These are phyloP conservation scores for Nipponia nippon DNA, from an alignment of 2,113 vertebrate genomes.

Conservation along the genomic window DNA sequence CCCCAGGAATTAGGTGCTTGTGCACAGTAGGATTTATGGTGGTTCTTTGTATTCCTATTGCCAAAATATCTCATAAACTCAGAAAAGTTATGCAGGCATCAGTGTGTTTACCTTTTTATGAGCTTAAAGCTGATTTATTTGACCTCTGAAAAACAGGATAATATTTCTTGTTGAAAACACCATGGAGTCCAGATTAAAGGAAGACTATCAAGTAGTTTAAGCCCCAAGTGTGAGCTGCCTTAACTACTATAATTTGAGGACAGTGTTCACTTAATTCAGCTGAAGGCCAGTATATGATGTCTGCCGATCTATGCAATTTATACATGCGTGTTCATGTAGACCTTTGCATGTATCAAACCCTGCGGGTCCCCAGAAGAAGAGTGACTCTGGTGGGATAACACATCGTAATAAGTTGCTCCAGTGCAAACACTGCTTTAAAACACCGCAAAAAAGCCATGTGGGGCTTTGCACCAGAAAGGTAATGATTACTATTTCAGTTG, in stretches of 20 bases:
- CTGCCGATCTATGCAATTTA: not conserved
- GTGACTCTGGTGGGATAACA: not conserved
- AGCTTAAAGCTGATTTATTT: constrained; percentile 74
- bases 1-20: constrained; percentile 29
- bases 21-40: constrained; percentile 61
- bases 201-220: not conserved
- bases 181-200: constrained; percentile 18
- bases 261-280: not conserved
- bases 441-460: not conserved
- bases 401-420: not conserved
- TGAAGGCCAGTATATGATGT: not conserved
- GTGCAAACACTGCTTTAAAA: not conserved
- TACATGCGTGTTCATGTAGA: not conserved
- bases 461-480: not conserved
- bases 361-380: not conserved
- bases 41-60: constrained; percentile 45
- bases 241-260: constrained; percentile 19
- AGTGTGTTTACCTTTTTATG: constrained; percentile 69
- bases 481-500: not conserved
- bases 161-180: constrained; percentile 64
- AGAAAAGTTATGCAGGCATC: constrained; percentile 52
- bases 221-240: not conserved
- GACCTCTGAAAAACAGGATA: constrained; percentile 67
- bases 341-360: not conserved
- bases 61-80: constrained; percentile 75